Evolutionary conservation across 2,113 vertebrate genomes (phyloP).

Genomic region (Rhadina sibilatrix): DNA sequence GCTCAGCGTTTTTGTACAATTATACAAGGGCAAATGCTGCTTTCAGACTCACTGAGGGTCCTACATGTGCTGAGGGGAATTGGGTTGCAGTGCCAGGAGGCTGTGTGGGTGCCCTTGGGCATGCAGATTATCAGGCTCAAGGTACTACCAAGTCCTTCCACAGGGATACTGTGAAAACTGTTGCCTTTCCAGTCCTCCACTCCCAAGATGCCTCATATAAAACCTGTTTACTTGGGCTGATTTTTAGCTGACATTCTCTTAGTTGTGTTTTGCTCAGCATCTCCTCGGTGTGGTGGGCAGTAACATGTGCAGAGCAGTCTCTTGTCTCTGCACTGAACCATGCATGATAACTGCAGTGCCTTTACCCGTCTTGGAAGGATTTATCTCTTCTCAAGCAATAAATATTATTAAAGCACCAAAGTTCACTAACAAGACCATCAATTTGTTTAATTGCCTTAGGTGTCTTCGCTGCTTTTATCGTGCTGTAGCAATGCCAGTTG

Average conservation of each 20-base stretch:
- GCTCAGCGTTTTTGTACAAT: background rate
- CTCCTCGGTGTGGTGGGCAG: background rate
- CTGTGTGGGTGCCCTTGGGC: background rate
- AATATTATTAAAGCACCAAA: background rate
- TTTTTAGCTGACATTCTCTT: background rate
- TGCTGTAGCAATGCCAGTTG: background rate
- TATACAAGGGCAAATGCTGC: background rate
- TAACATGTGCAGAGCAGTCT: background rate
- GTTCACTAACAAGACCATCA: background rate
- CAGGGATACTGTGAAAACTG: background rate
- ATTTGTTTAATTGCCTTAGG: background rate
- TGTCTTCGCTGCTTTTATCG: fast-evolving
- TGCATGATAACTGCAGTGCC: background rate
- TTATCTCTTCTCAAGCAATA: background rate
- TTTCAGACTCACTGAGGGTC: background rate
- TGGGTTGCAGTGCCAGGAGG: background rate
- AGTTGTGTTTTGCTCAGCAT: fast-evolving
- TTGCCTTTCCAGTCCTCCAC: background rate
- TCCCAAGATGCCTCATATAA: background rate
- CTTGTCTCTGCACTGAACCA: background rate
- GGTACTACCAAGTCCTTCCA: background rate
- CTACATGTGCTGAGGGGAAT: background rate
- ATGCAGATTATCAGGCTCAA: background rate
- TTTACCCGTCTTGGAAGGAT: background rate
- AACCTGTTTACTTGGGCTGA: background rate